Base-by-base conservation (phyloP, 2,888 invertebrate species). In the Biston betularia region DNA sequence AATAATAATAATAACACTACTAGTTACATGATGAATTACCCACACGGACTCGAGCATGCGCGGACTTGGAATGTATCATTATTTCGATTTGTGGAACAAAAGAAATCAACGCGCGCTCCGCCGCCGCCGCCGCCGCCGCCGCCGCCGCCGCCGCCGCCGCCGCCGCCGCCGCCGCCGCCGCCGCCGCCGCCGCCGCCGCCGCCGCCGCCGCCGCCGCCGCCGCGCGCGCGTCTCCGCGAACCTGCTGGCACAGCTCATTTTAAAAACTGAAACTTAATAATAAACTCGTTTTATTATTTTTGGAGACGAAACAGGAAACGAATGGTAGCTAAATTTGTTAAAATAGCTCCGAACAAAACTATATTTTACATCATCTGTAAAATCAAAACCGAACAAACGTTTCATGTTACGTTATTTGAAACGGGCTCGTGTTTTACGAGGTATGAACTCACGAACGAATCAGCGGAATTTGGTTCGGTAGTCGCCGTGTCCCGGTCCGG, bases 51-150 rank as follows among this genome's bases (percentile, higher is more conserved):
- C 24, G 24, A 24, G 24, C 24, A 24, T 24, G 24, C 24, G 24
- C 24, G 24, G 24, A 24, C 24, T 24, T 24, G 24, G 24, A 24
- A 24, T 24, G 24, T 24, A 3, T 24, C 1, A 24, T 24, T 24
- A 24, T 24, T 38, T 38, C 57, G 48, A 34, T 56, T 53, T 40
- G 33, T 44, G 46, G 53, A 67, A 74, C 73, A 74, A 74, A 74
- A 73, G 74, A 75, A 56, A 48, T 75, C 48, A 70, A 75, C 74
- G 75, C 63, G 74, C 68, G 40, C 24, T 24, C 24, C 24, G 24
- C 24, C 24, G 24, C 1, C 24, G 24, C n/a, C n/a, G n/a, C n/a
- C n/a, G n/a, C n/a, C n/a, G n/a, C n/a, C n/a, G n/a, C n/a, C n/a
- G n/a, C n/a, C n/a, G n/a, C n/a, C n/a, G n/a, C n/a, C n/a, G n/a